Percentiles rank a stretch among this genome's conserved stretches.
Evolutionary conservation across 2,113 vertebrate genomes (phyloP).

Genomic region (Elachura formosa): DNA sequence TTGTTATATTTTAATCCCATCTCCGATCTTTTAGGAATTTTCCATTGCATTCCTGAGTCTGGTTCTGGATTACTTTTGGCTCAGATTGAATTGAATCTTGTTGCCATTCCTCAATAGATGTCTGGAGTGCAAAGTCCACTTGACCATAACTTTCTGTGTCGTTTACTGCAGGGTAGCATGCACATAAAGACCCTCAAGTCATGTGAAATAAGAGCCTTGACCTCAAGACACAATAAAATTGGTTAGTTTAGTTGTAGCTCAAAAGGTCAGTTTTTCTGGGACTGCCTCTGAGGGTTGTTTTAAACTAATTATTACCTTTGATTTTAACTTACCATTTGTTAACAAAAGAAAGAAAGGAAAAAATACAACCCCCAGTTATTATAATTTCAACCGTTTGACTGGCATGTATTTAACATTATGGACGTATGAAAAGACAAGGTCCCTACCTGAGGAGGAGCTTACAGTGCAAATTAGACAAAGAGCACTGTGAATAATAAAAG

Average conservation of each 20-base stretch:
- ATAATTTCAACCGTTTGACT: conserved; percentile 33
- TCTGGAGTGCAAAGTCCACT: conserved; percentile 29
- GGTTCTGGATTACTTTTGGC: conserved; percentile 22
- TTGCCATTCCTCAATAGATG: not conserved
- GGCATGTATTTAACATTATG: conserved; percentile 18
- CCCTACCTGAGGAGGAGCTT: conserved; percentile 30
- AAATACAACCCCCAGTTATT: not conserved
- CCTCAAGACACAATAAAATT: conserved; percentile 53
- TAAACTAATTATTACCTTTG: conserved; percentile 58
- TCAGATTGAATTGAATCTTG: conserved; percentile 30
- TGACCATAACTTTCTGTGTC: conserved; percentile 37
- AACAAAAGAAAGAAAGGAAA: not conserved
- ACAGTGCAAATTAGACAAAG: conserved; percentile 18
- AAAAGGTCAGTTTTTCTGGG: conserved; percentile 54
- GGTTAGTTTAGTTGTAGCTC: conserved; percentile 37
- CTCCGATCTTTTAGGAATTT: conserved; percentile 1
- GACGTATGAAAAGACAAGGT: conserved; percentile 5
- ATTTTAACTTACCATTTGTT: conserved; percentile 48
- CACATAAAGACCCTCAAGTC: conserved; percentile 47
- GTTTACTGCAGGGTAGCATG: conserved; percentile 29
- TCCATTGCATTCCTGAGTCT: conserved; percentile 27
- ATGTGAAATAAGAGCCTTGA: conserved; percentile 53
- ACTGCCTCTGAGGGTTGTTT: conserved; percentile 40
- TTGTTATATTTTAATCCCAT: conserved; percentile 24
- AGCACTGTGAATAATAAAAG: conserved; percentile 5